Percentiles rank a stretch among this genome's conserved stretches.
phyloP scores from a whole-genome alignment of 1,140 invertebrate genomes.

The Zophobas atratus region DNA sequence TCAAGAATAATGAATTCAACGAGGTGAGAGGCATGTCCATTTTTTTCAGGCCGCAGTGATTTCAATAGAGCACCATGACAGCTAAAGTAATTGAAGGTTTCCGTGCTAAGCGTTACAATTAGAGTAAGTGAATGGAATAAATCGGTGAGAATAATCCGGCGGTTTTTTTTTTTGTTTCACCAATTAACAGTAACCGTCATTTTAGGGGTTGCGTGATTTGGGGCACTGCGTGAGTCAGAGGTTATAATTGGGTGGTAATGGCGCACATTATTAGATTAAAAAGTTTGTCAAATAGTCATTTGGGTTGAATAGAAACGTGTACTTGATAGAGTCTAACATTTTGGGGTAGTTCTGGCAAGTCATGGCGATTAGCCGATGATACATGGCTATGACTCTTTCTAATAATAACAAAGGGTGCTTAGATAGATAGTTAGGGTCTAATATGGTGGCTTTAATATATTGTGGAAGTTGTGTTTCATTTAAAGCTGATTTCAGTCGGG shows the following conservation, averaged over 20 bases:
- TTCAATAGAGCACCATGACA: constrained; percentile 9
- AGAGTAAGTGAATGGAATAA: constrained; percentile 3
- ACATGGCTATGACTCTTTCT: background rate
- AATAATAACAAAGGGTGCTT: background rate
- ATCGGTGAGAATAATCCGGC: background rate
- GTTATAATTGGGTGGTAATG: background rate
- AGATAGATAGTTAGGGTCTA: no score
- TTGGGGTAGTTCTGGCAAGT: background rate
- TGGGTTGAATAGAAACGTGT: constrained; percentile 5
- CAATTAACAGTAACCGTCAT: background rate
- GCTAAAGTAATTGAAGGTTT: constrained; percentile 17
- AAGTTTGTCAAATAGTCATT: constrained; percentile 9
- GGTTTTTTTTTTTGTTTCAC: background rate
- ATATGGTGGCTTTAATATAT: no score
- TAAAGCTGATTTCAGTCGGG: no score
- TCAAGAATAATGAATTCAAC: constrained; percentile 16
- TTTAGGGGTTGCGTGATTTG: background rate
- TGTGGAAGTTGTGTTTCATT: no score
- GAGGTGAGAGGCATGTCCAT: constrained; percentile 13
- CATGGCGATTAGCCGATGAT: background rate
- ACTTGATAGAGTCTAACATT: background rate
- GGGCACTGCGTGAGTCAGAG: background rate
- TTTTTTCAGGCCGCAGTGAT: background rate
- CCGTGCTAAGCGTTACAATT: background rate
- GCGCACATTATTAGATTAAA: constrained; percentile 4